A percentile compares a stretch with the other conserved stretches of the same genome.
Evolutionary conservation across 2,113 vertebrate species (phyloP).

Genomic region (Aptenodytes forsteri): DNA sequence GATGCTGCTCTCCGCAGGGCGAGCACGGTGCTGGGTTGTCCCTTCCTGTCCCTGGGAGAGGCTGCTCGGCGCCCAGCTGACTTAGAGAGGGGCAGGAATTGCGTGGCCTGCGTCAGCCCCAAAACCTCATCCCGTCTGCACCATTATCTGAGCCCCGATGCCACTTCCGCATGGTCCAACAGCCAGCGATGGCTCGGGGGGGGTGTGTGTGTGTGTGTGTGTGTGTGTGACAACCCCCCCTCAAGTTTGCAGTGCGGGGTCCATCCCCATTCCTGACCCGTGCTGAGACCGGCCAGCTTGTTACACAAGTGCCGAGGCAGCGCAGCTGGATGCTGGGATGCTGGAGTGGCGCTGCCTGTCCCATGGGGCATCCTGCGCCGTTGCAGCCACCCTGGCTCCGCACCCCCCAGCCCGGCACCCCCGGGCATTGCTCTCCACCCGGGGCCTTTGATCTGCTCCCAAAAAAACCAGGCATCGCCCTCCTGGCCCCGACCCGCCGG

Average conservation of each 20-base stretch:
- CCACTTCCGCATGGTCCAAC: not conserved
- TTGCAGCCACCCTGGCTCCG: not conserved
- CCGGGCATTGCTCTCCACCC: not conserved
- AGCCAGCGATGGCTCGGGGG: fast-evolving
- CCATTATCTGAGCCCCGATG: fast-evolving
- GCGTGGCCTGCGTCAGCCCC: fast-evolving
- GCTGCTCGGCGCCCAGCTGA: not conserved
- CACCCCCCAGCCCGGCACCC: not conserved
- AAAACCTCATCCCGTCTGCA: not conserved
- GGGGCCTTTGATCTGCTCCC: not conserved
- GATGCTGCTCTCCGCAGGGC: fast-evolving
- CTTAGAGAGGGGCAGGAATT: not conserved
- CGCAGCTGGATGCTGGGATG: not conserved
- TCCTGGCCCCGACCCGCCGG: not conserved
- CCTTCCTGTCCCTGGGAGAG: not conserved
- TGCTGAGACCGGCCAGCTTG: not conserved
- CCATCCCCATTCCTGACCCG: not conserved
- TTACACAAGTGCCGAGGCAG: not conserved
- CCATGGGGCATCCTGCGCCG: not conserved
- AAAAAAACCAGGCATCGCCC: not conserved
- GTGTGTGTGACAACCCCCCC: not conserved
- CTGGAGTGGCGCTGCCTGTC: not conserved
- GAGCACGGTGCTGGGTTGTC: fast-evolving
- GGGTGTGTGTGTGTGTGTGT: no score
- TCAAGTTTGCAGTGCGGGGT: not conserved